Base-by-base conservation (phyloP, 2,888 invertebrate species). In the Thymelicus acteon region DNA sequence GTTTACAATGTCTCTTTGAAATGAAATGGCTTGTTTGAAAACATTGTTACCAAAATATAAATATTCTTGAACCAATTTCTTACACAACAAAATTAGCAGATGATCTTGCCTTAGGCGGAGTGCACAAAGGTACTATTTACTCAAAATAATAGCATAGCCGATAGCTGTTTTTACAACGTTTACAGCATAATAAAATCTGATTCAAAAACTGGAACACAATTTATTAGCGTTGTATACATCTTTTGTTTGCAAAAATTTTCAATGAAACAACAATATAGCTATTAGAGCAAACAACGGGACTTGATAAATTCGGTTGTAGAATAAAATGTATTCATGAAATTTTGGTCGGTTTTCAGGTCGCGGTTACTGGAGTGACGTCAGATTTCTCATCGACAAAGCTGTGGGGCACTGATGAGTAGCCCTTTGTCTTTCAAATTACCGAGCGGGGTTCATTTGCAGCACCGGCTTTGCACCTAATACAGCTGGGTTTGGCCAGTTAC, bases 281-380 rank as follows among this genome's bases (percentile, higher is more conserved):
- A 61, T 60, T 12, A 31, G 40, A 67, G 40, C 39, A 60, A 68
- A 57, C 62, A 48, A 40, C 40, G 49, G 62, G 6, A 47, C 47
- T 63, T 58, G 52, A 64, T 70, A 64, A 70, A 64, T 63, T 40
- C 48, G 48, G 58, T 44, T 64, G 63, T 69, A 70, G 58, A 70
- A 64, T 70, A 70, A 70, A 70, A 64, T 49, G 49, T 70, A 70
- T 70, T 70, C 69, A 70, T 70, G 63, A 70, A 70, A 64, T 69
- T 69, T 57, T 44, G 47, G 44, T 37, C 48, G 68, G 54, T 62
- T 57, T 68, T 57, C 48, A 31, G 69, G 69, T 69, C 69, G 69
- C 63, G 63, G 69, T 69, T 69, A 69, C 63, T 69, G 69, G 69
- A 69, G 69, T 63, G 58, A 69, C 69, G 69, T 69, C 58, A 31